phyloP scores from a whole-genome alignment of 1,140 invertebrate genomes.

The Pseudomyrmex gracilis region DNA sequence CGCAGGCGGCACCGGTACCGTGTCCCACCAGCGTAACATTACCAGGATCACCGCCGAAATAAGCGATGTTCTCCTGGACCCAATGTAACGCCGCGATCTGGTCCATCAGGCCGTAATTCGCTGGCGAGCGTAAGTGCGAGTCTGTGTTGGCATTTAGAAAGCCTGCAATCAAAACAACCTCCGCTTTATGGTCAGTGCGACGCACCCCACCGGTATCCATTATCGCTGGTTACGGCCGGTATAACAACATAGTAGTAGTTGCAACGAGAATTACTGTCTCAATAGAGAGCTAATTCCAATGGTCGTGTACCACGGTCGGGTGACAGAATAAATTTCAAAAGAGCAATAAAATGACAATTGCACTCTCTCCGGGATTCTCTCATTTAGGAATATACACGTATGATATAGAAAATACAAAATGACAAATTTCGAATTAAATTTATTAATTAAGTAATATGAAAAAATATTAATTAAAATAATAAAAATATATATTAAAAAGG shows the following conservation, averaged over 20 bases:
- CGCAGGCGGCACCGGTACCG: conserved; percentile 97
- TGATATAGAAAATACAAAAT: neutral
- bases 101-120: conserved; percentile 98
- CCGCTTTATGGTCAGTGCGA: conserved; percentile 61
- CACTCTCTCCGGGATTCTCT: neutral
- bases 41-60: conserved; percentile 96
- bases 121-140: conserved; percentile 92
- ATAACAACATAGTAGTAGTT: conserved; percentile 44
- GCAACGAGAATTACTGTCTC: conserved; percentile 49
- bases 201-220: conserved; percentile 14
- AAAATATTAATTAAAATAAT: no score
- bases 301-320: conserved; percentile 10
- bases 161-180: conserved; percentile 87
- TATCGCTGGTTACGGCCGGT: conserved; percentile 36
- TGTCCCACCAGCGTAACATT: conserved; percentile 98
- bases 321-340: conserved; percentile 38
- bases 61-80: conserved; percentile 97
- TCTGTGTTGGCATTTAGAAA: conserved; percentile 96
- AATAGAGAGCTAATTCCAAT: conserved; percentile 38
- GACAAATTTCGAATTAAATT: neutral
- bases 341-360: neutral
- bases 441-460: neutral
- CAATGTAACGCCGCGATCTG: conserved; percentile 97
- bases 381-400: neutral
- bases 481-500: no score